A percentile compares a stretch with the other conserved stretches of the same genome.
Evolutionary conservation across 1,140 invertebrate genomes (phyloP).

Genomic region (Drosophila watanabei): DNA sequence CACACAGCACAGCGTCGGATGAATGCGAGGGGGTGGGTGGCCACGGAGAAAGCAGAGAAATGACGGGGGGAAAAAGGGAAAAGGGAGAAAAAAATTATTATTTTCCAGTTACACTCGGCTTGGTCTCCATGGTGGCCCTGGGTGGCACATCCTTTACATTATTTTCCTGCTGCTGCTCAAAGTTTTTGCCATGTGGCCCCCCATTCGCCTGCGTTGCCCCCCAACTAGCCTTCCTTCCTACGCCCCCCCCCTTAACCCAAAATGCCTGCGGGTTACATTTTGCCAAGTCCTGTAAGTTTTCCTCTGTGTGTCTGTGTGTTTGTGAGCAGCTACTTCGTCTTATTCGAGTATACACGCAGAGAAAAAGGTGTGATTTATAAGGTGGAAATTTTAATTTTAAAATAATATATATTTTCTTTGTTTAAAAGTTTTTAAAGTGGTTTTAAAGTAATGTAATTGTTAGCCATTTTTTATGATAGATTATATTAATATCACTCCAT

Average conservation of each 20-base stretch:
- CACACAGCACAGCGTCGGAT: conserved; percentile 27
- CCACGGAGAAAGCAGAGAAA: conserved; percentile 32
- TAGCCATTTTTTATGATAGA: too few species aligned
- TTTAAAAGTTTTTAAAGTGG: too few species aligned
- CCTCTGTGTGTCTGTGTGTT: conserved; percentile 27
- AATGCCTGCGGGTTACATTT: conserved; percentile 78
- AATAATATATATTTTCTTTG: neutral
- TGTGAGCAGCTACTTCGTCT: conserved; percentile 73
- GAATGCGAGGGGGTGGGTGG: conserved; percentile 13
- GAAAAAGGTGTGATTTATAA: neutral
- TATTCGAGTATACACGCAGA: conserved; percentile 57
- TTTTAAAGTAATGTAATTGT: too few species aligned
- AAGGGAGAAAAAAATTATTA: conserved; percentile 75
- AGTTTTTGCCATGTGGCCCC: conserved; percentile 63
- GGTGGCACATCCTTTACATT: conserved; percentile 79
- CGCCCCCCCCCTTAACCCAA: conserved; percentile 30
- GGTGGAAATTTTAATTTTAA: neutral
- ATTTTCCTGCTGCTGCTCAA: conserved; percentile 66
- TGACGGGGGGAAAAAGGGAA: conserved; percentile 4
- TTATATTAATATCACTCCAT: too few species aligned
- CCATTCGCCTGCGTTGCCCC: conserved; percentile 7
- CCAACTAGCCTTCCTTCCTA: conserved; percentile 6
- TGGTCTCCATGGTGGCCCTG: conserved; percentile 71
- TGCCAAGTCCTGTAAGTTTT: conserved; percentile 50
- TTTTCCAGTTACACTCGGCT: conserved; percentile 81